Evolutionary conservation across 2,113 vertebrate genomes (phyloP).

Genomic region (Leptocoma aspasia): DNA sequence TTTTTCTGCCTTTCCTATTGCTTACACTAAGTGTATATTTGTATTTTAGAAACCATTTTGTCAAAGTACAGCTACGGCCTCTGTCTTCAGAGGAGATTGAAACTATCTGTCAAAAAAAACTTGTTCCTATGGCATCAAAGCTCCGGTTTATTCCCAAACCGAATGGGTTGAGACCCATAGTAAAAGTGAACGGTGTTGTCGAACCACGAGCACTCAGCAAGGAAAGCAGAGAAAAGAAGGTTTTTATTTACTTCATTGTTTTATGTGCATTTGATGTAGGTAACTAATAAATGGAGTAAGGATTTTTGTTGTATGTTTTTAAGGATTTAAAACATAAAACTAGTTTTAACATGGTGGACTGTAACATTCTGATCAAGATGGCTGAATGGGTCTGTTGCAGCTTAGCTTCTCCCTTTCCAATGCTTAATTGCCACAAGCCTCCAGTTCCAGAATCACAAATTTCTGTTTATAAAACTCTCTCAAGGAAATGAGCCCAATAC

Average conservation of each 20-base stretch:
- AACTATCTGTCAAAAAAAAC: conserved; percentile 37
- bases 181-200: conserved; percentile 64
- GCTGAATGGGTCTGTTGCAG: not conserved
- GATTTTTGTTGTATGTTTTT: not conserved
- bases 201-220: conserved; percentile 47
- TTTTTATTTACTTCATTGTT: not conserved
- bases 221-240: conserved; percentile 43
- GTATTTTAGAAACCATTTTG: conserved; percentile 78
- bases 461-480: not conserved
- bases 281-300: not conserved
- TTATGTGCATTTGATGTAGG: not conserved
- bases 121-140: conserved; percentile 61
- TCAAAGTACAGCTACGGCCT: conserved; percentile 76
- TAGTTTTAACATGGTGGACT: not conserved
- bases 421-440: not conserved
- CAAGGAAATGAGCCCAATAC: not conserved
- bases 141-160: conserved; percentile 92
- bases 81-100: conserved; percentile 73
- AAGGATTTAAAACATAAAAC: no score
- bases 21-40: not conserved
- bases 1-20: not conserved
- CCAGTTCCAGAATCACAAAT: not conserved
- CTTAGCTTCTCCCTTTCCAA: not conserved
- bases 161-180: conserved; percentile 85
- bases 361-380: not conserved